Percentiles rank a stretch among this genome's conserved stretches.
Conservation (phyloP, 2,888 invertebrate species). For the Microplitis manilae region DNA sequence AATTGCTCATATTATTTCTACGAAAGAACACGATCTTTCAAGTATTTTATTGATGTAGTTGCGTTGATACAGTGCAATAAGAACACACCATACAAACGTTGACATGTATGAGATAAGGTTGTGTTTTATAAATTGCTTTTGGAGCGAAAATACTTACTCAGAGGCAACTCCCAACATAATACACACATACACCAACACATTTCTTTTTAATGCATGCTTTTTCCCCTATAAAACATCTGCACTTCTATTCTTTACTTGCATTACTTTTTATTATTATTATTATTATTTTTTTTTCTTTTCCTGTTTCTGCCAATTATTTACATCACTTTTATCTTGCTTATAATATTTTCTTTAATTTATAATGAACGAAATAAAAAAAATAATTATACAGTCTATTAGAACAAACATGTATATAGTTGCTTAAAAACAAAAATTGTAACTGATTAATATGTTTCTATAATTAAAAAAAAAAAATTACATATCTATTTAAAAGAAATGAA, state of each 20-base stretch:
- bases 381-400: neutral
- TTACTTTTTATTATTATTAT: constrained; percentile 2
- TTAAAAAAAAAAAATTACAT: too few species aligned
- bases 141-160: constrained; percentile 39
- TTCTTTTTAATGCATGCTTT: constrained; percentile 25
- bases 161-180: constrained; percentile 42
- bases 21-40: constrained; percentile 14
- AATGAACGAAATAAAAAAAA: neutral
- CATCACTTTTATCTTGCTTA: neutral
- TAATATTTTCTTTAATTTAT: neutral
- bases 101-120: constrained; percentile 46
- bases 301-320: constrained; percentile 1
- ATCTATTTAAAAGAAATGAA: too few species aligned
- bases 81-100: constrained; percentile 47
- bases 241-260: neutral
- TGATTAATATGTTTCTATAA: too few species aligned
- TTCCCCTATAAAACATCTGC: neutral
- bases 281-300: neutral
- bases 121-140: constrained; percentile 48
- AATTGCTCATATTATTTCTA: neutral
- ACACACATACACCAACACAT: constrained; percentile 27
- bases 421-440: neutral
- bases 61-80: constrained; percentile 39
- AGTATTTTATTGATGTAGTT: constrained; percentile 32
- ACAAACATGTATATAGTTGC: neutral